Percentiles rank a stretch among this genome's conserved stretches.
These are phyloP conservation scores for Diabrotica virgifera DNA, from an alignment of 1,140 invertebrate species.

Conservation along the genomic window DNA sequence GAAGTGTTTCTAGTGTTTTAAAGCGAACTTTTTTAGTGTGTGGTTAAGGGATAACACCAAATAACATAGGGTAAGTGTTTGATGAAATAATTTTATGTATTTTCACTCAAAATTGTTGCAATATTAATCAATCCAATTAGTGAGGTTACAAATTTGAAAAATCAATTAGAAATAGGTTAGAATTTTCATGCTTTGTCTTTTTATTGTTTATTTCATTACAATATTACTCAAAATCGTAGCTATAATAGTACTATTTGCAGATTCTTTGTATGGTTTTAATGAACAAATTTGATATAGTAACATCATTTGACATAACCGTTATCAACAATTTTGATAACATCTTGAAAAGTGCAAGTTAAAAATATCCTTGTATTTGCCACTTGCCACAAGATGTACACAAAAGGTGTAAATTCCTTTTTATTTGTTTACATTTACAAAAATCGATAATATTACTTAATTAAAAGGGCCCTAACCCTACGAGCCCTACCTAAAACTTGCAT, in stretches of 20 bases:
- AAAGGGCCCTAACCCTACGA: slow-evolving; percentile 5
- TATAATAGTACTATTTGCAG: too few species aligned
- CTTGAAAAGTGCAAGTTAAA: too few species aligned
- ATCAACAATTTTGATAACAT: too few species aligned
- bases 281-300: too few species aligned
- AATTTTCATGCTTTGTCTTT: neutral
- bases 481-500: slow-evolving; percentile 18
- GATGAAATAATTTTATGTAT: neutral
- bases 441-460: slow-evolving; percentile 4
- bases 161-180: slow-evolving; percentile 15
- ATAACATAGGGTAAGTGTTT: neutral
- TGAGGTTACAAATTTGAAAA: slow-evolving; percentile 7
- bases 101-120: neutral
- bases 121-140: neutral
- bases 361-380: too few species aligned
- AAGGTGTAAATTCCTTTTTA: neutral
- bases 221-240: too few species aligned
- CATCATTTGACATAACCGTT: too few species aligned
- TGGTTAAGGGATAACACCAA: neutral
- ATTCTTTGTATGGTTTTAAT: too few species aligned
- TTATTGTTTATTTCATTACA: neutral
- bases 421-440: slow-evolving; percentile 12
- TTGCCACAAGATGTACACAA: neutral
- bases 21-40: slow-evolving; percentile 1
- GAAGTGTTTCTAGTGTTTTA: neutral